These are phyloP conservation scores for Actinostola sp. DNA, from an alignment of 92 coral and sea anemone species.

Conservation along the genomic window DNA sequence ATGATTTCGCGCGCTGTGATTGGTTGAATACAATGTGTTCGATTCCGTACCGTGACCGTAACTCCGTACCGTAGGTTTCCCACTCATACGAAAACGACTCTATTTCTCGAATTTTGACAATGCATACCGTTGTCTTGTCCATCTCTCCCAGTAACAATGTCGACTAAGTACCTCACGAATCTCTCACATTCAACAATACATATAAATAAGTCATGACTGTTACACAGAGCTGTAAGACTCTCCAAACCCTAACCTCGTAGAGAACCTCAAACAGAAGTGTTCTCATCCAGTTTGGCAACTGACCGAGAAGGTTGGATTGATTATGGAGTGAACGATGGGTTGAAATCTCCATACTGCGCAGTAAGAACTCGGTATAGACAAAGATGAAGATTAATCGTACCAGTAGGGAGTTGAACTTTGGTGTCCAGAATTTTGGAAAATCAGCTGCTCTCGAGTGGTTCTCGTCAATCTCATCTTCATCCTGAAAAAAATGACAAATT, in stretches of 20 bases:
- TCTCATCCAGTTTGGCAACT: conserved; percentile 33
- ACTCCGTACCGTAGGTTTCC: no score
- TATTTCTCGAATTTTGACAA: no score
- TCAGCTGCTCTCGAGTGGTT: neutral
- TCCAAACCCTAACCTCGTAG: conserved; percentile 71
- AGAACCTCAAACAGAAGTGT: conserved; percentile 44
- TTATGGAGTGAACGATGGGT: conserved; percentile 36
- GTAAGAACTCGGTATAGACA: conserved; percentile 78
- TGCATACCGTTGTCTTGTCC: no score
- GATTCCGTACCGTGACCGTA: no score
- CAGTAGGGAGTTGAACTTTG: conserved; percentile 44
- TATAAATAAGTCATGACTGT: conserved; percentile 59
- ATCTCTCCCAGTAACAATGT: no score
- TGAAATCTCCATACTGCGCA: conserved; percentile 68
- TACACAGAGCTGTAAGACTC: conserved; percentile 63
- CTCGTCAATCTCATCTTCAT: conserved; percentile 38
- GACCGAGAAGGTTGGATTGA: conserved; percentile 9
- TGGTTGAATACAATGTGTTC: no score
- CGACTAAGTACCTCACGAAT: conserved; percentile 4
- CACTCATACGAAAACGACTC: no score
- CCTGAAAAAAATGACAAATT: neutral
- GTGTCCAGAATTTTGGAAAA: conserved; percentile 17
- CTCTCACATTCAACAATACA: conserved; percentile 42
- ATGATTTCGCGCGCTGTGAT: no score
- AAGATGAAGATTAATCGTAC: conserved; percentile 74